A percentile compares a stretch with the other conserved stretches of the same genome.
Evolutionary conservation across 2,888 invertebrate species (phyloP).

Genomic region (Furcula furcula): DNA sequence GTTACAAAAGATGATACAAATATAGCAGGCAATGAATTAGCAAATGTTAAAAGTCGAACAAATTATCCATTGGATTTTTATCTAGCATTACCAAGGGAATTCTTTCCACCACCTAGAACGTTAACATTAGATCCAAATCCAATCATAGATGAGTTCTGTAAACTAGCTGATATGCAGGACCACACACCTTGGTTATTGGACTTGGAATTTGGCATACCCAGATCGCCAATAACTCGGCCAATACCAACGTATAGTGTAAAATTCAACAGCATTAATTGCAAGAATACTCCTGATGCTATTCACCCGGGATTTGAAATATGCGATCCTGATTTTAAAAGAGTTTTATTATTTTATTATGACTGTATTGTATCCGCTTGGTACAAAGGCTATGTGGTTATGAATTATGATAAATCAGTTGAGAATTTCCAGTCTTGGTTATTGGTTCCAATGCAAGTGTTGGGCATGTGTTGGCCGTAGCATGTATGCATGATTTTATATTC

Average conservation of each 20-base stretch:
- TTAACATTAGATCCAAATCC: conserved; percentile 53
- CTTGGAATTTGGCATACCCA: conserved; percentile 58
- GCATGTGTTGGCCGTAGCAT: conserved; percentile 60
- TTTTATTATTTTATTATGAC: conserved; percentile 56
- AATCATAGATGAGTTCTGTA: conserved; percentile 60
- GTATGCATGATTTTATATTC: conserved; percentile 18
- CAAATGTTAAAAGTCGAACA: no score
- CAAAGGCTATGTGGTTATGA: conserved; percentile 43
- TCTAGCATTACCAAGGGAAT: conserved; percentile 44
- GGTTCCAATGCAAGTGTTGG: conserved; percentile 50
- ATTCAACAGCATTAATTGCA: conserved; percentile 53
- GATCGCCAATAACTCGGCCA: conserved; percentile 38
- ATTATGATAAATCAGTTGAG: conserved; percentile 50
- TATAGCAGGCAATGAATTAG: conserved; percentile 1
- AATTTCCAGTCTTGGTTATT: conserved; percentile 61
- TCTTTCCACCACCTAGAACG: conserved; percentile 55
- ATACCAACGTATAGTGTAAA: conserved; percentile 56
- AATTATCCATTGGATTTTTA: conserved; percentile 42
- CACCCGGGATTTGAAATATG: conserved; percentile 63
- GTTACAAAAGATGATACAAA: neutral
- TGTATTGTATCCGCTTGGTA: conserved; percentile 58
- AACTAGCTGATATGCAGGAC: conserved; percentile 32
- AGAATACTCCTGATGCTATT: conserved; percentile 48
- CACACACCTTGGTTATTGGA: conserved; percentile 57
- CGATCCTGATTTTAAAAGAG: conserved; percentile 44